Evolutionary conservation across 2,113 vertebrate genomes (phyloP).

Genomic region (Passer montanus): DNA sequence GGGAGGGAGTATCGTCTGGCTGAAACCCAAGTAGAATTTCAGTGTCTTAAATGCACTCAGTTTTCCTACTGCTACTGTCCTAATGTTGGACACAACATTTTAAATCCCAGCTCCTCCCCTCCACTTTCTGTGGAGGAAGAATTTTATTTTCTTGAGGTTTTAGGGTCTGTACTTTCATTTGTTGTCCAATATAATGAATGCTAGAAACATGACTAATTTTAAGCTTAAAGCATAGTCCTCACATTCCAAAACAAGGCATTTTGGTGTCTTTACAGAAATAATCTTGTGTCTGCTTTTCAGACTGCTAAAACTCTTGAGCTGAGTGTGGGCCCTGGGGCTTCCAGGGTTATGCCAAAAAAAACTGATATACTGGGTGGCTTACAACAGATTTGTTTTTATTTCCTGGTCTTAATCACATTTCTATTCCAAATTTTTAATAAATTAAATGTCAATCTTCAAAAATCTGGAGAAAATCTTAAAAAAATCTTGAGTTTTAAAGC

Average conservation of each 20-base stretch:
- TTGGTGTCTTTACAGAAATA: background rate
- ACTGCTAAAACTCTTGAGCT: background rate
- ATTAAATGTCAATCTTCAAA: background rate
- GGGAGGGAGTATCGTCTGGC: background rate
- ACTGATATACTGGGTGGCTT: background rate
- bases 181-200: background rate
- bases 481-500: background rate
- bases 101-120: background rate
- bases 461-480: background rate
- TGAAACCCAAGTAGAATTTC: background rate
- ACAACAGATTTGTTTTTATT: background rate
- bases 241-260: background rate
- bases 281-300: background rate
- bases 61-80: background rate
- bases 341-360: background rate
- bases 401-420: background rate
- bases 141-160: background rate
- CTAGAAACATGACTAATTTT: background rate
- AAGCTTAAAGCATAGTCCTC: background rate
- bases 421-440: background rate
- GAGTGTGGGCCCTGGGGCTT: background rate
- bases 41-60: background rate
- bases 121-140: background rate
- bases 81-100: fast-evolving
- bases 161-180: background rate